Percentiles rank a stretch among this genome's conserved stretches.
phyloP scores from a whole-genome alignment of 2,113 vertebrate species.

The Peucedramus taeniatus region DNA sequence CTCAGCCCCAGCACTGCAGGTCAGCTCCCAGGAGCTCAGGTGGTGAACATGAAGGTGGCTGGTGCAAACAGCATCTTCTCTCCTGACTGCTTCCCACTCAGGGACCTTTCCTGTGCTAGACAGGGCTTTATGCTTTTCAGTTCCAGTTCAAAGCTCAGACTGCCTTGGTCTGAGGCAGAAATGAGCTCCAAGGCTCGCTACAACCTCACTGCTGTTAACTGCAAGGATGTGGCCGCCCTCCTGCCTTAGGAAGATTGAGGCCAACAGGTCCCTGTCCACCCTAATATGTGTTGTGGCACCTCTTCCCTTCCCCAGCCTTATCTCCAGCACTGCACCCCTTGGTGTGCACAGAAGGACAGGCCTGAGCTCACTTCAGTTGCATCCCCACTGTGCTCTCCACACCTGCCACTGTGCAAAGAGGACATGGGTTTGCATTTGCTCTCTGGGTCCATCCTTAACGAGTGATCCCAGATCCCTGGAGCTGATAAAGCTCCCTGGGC shows the following conservation, averaged over 20 bases:
- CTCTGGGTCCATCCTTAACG: not conserved
- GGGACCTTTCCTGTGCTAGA: not conserved
- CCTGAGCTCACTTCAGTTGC: not conserved
- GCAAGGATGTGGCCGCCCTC: not conserved
- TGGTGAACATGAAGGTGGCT: accelerated
- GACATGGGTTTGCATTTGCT: not conserved
- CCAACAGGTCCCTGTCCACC: not conserved
- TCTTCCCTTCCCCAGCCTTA: not conserved
- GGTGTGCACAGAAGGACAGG: not conserved
- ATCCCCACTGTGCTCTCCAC: not conserved
- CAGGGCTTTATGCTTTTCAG: not conserved
- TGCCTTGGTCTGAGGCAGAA: not conserved
- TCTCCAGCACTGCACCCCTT: not conserved
- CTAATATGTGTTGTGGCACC: accelerated
- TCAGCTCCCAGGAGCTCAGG: not conserved
- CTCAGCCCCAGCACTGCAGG: not conserved
- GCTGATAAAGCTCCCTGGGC: not conserved
- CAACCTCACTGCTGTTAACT: not conserved
- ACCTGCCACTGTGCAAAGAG: not conserved
- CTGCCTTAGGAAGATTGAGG: not conserved
- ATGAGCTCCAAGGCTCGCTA: not conserved
- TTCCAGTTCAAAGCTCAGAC: not conserved
- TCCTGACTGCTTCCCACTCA: not conserved
- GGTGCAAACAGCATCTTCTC: not conserved
- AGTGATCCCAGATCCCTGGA: not conserved